Percentiles rank a stretch among this genome's conserved stretches.
Conservation (phyloP, 2,888 invertebrate species). For the Polydrusus pterygomalis region DNA sequence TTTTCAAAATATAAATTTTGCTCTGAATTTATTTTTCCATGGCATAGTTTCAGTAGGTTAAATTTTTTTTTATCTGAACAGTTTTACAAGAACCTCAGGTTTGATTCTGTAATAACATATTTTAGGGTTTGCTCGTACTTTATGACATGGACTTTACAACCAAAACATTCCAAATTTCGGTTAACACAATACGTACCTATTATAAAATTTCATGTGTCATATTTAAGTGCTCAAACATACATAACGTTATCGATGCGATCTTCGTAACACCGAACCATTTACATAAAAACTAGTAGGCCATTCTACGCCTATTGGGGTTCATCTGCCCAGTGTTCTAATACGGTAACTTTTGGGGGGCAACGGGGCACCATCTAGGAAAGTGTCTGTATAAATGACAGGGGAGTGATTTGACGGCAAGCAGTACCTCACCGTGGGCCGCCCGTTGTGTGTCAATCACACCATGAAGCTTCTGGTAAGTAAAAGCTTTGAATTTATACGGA, state of each 20-base stretch:
- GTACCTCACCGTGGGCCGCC: conserved; percentile 63
- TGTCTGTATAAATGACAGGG: conserved; percentile 65
- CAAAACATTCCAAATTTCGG: too few relatives aligned
- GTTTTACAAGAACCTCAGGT: too few relatives aligned
- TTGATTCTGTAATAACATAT: too few relatives aligned
- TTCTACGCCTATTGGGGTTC: conserved; percentile 20
- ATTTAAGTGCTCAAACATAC: too few relatives aligned
- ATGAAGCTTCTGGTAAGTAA: conserved; percentile 72
- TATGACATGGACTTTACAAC: too few relatives aligned
- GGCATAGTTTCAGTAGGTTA: too few relatives aligned
- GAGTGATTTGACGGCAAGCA: conserved; percentile 60
- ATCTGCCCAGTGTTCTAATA: conserved; percentile 25
- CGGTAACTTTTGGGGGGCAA: conserved; percentile 24
- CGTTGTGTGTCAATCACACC: conserved; percentile 39
- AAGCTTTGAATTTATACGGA: background rate
- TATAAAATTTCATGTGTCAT: too few relatives aligned
- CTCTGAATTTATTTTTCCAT: too few relatives aligned
- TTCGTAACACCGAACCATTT: background rate
- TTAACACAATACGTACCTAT: too few relatives aligned
- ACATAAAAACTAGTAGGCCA: conserved; percentile 18
- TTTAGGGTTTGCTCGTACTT: too few relatives aligned
- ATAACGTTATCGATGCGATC: background rate
- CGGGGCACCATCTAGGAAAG: conserved; percentile 36
- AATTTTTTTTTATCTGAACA: too few relatives aligned
- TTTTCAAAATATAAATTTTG: too few relatives aligned